phyloP scores from a whole-genome alignment of 2,797 vertebrate genomes.

The Phoeniculus purpureus region DNA sequence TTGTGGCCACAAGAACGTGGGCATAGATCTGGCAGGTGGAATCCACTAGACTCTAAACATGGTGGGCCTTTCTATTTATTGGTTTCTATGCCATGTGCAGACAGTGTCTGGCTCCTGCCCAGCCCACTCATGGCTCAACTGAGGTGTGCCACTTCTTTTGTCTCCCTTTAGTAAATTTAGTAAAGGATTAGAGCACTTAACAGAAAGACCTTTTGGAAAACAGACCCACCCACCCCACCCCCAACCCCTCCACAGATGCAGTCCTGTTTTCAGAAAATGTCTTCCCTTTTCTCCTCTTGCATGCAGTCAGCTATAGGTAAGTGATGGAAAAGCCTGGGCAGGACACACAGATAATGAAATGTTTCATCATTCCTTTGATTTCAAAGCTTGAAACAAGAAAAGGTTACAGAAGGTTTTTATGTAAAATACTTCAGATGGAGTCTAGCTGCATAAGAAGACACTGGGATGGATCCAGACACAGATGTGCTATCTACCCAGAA shows the following conservation, averaged over 20 bases:
- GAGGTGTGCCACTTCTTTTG: neutral
- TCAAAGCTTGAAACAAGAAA: conserved; percentile 51
- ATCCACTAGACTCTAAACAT: neutral
- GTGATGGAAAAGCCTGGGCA: conserved; percentile 38
- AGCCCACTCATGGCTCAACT: neutral
- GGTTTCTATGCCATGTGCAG: neutral
- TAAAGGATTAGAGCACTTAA: neutral
- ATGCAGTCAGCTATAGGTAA: neutral
- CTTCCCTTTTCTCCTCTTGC: neutral
- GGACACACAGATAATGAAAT: conserved; percentile 51
- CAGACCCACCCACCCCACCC: neutral
- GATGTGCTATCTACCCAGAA: conserved; percentile 69
- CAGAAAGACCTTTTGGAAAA: neutral
- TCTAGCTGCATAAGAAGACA: conserved; percentile 57
- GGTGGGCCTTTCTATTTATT: neutral
- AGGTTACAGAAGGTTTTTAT: conserved; percentile 53
- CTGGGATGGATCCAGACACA: conserved; percentile 59
- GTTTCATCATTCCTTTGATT: conserved; percentile 66
- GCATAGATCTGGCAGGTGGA: neutral
- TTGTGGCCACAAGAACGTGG: neutral
- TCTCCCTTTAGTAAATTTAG: neutral
- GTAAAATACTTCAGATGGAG: conserved; percentile 63
- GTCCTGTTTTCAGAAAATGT: neutral
- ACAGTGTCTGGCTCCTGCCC: neutral
- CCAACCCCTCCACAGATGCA: neutral